Conservation (phyloP, 2,797 vertebrate species). For the Liasis olivaceus region DNA sequence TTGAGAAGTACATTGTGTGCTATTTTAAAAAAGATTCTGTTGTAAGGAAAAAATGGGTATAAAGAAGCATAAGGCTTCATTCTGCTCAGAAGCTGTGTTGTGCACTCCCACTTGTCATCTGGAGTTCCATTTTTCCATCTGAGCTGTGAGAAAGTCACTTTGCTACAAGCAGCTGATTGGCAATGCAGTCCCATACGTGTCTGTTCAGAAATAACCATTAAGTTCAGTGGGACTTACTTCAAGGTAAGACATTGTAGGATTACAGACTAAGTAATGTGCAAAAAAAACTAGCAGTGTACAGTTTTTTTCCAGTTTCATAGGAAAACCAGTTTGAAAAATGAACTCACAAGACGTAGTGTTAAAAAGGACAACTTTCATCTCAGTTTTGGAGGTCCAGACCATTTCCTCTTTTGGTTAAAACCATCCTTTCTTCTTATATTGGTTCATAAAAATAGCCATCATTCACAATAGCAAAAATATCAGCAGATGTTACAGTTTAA, state of each 20-base stretch:
- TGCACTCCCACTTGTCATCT: conserved; percentile 37
- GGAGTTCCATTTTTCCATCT: conserved; percentile 37
- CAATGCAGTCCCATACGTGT: neutral
- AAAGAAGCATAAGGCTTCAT: conserved; percentile 25
- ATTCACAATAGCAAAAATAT: neutral
- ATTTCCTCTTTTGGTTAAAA: neutral
- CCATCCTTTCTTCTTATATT: neutral
- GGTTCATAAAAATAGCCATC: neutral
- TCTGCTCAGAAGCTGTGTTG: conserved; percentile 28
- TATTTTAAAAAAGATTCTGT: conserved; percentile 13
- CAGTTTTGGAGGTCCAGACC: neutral
- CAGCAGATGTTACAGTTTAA: neutral
- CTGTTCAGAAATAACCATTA: neutral
- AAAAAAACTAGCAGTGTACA: neutral
- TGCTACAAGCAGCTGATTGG: neutral
- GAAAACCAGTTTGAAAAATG: neutral
- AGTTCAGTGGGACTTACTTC: neutral
- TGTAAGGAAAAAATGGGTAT: conserved; percentile 1
- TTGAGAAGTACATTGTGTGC: conserved; percentile 40
- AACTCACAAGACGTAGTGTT: neutral
- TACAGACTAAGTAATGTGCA: neutral
- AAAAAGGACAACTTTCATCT: neutral
- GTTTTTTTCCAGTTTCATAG: neutral
- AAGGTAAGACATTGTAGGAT: neutral
- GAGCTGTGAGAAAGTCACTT: conserved; percentile 23